A percentile compares a stretch with the other conserved stretches of the same genome.
These are phyloP conservation scores for Epinephelus malabaricus DNA, from an alignment of 2,797 vertebrate genomes.

Conservation along the genomic window DNA sequence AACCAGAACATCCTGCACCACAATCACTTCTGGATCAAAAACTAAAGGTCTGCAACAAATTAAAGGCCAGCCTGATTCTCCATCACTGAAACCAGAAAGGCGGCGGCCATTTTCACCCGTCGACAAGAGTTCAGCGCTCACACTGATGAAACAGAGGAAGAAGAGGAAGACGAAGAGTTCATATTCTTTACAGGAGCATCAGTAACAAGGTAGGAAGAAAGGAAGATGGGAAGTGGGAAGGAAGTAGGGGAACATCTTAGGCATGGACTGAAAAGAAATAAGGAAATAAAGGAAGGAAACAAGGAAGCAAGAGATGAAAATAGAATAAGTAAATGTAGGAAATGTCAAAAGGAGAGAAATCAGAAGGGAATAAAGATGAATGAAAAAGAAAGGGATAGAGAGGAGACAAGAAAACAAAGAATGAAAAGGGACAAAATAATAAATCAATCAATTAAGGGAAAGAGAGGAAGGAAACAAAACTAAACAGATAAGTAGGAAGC, in stretches of 20 bases:
- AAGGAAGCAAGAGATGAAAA: background rate
- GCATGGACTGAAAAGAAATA: too few species aligned
- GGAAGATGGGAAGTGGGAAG: background rate
- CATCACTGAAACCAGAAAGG: background rate
- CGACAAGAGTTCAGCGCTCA: background rate
- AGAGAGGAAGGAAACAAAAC: too few species aligned
- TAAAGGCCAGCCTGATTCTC: conserved; percentile 17
- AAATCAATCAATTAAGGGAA: too few species aligned
- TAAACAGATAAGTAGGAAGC: too few species aligned
- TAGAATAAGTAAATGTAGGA: too few species aligned
- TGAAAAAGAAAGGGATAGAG: too few species aligned
- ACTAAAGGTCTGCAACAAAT: conserved; percentile 25
- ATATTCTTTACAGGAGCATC: too few species aligned
- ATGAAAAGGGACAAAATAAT: too few species aligned
- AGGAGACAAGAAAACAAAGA: too few species aligned
- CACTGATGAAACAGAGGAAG: background rate
- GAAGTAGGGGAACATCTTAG: background rate
- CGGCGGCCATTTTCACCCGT: background rate
- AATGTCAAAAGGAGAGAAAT: background rate
- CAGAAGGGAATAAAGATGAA: too few species aligned
- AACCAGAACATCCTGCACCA: conserved; percentile 30
- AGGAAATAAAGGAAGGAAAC: too few species aligned
- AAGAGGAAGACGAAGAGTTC: background rate
- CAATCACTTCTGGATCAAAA: conserved; percentile 5
- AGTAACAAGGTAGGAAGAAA: background rate